Conservation (phyloP, 2,113 vertebrate species). For the Planiliza haematocheilus region DNA sequence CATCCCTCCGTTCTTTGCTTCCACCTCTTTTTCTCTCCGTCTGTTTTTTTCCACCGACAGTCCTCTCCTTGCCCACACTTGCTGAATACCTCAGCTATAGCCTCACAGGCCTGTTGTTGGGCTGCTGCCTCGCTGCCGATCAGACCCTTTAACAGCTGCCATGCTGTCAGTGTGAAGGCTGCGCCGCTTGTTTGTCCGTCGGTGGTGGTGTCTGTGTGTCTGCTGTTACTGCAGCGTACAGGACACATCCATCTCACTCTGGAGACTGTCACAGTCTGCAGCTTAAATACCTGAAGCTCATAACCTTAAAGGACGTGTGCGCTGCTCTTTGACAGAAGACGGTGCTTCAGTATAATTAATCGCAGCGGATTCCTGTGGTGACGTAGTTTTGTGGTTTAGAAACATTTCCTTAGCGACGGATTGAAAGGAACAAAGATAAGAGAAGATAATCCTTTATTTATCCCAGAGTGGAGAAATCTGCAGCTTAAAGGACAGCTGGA, state of each 20-base stretch:
- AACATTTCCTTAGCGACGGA: not conserved
- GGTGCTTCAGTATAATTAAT: slow-evolving; percentile 23
- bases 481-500: too few relatives aligned
- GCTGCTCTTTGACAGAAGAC: slow-evolving; percentile 8
- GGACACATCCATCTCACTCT: not conserved
- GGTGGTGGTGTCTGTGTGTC: not conserved
- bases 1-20: not conserved
- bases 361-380: not conserved
- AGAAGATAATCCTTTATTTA: too few relatives aligned
- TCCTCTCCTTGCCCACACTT: slow-evolving; percentile 64
- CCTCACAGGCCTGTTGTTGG: slow-evolving; percentile 46
- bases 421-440: too few relatives aligned
- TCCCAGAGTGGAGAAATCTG: too few relatives aligned
- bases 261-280: not conserved
- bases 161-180: slow-evolving; percentile 30
- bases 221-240: slow-evolving; percentile 17
- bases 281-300: too few relatives aligned
- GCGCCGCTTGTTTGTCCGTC: slow-evolving; percentile 18
- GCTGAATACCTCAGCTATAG: slow-evolving; percentile 62
- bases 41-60: slow-evolving; percentile 11
- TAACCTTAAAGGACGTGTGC: not conserved
- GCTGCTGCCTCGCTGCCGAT: slow-evolving; percentile 43
- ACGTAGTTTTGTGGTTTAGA: not conserved
- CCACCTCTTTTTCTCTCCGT: not conserved
- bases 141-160: slow-evolving; percentile 44